These are phyloP conservation scores for Pseudochaenichthys georgianus DNA, from an alignment of 2,797 vertebrate species.

Conservation along the genomic window DNA sequence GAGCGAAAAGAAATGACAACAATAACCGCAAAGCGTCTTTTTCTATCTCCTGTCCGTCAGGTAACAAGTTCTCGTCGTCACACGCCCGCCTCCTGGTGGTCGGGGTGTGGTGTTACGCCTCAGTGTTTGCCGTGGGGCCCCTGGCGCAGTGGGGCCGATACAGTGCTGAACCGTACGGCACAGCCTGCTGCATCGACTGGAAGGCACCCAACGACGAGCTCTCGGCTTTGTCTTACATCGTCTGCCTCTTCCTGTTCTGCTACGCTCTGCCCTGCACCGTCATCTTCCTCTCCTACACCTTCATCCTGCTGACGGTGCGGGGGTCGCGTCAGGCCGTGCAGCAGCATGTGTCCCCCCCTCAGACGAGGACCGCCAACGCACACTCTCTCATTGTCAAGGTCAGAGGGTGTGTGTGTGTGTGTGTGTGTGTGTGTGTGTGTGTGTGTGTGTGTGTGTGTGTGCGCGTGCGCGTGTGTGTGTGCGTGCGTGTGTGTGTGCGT, in stretches of 20 bases:
- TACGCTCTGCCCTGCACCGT: constrained; percentile 88
- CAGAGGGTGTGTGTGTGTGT: constrained; percentile 56
- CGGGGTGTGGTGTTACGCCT: constrained; percentile 87
- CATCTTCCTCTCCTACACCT: constrained; percentile 87
- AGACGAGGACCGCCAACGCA: constrained; percentile 73
- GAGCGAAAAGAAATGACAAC: not conserved
- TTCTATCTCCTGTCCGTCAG: constrained; percentile 68
- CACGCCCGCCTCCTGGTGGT: constrained; percentile 85
- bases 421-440: no score
- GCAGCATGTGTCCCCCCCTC: constrained; percentile 84
- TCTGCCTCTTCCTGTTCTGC: constrained; percentile 89
- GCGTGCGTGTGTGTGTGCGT: no score
- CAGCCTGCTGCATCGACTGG: constrained; percentile 92
- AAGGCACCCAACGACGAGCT: constrained; percentile 79
- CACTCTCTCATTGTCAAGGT: constrained; percentile 90
- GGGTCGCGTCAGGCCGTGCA: constrained; percentile 84
- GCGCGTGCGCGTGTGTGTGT: no score
- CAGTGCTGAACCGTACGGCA: constrained; percentile 89
- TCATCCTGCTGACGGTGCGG: constrained; percentile 85
- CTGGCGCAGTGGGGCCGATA: constrained; percentile 89
- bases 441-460: no score
- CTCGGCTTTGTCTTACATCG: constrained; percentile 84
- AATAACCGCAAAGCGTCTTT: constrained; percentile 23
- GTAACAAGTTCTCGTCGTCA: constrained; percentile 86
- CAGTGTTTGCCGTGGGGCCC: constrained; percentile 87